Percentiles rank a stretch among this genome's conserved stretches.
Conservation (phyloP, 2,888 invertebrate genomes). For the Biston betularia region DNA sequence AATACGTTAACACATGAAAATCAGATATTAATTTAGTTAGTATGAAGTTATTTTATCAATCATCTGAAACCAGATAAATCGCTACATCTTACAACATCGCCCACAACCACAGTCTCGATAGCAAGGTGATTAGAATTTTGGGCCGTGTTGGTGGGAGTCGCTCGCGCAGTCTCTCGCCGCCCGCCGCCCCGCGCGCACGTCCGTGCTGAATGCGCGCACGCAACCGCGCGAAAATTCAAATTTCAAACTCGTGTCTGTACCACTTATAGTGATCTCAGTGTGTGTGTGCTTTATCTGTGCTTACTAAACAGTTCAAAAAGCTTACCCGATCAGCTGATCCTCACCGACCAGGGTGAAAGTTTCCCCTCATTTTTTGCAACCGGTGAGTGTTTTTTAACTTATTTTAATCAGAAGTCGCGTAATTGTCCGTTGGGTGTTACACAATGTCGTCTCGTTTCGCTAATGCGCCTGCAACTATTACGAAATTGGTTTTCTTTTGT, state of each 20-base stretch:
- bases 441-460: slow-evolving; percentile 63
- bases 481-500: slow-evolving; percentile 52
- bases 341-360: slow-evolving; percentile 27
- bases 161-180: slow-evolving; percentile 81
- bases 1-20: too few relatives aligned
- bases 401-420: slow-evolving; percentile 71
- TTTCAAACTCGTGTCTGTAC: slow-evolving; percentile 63
- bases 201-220: slow-evolving; percentile 65
- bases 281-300: slow-evolving; percentile 70
- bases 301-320: slow-evolving; percentile 14
- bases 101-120: slow-evolving; percentile 72
- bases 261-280: slow-evolving; percentile 70
- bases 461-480: slow-evolving; percentile 58
- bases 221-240: slow-evolving; percentile 66
- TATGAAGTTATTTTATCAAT: background rate
- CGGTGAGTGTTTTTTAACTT: slow-evolving; percentile 76
- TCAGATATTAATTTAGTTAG: too few relatives aligned
- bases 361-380: slow-evolving; percentile 73
- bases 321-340: slow-evolving; percentile 9
- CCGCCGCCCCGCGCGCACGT: slow-evolving; percentile 74
- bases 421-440: slow-evolving; percentile 63
- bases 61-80: slow-evolving; percentile 34
- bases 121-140: slow-evolving; percentile 84
- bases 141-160: slow-evolving; percentile 73
- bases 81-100: slow-evolving; percentile 59